Percentiles rank a stretch among this genome's conserved stretches.
Evolutionary conservation across 2,113 vertebrate genomes (phyloP).

Genomic region (Mionectes macconnelli): DNA sequence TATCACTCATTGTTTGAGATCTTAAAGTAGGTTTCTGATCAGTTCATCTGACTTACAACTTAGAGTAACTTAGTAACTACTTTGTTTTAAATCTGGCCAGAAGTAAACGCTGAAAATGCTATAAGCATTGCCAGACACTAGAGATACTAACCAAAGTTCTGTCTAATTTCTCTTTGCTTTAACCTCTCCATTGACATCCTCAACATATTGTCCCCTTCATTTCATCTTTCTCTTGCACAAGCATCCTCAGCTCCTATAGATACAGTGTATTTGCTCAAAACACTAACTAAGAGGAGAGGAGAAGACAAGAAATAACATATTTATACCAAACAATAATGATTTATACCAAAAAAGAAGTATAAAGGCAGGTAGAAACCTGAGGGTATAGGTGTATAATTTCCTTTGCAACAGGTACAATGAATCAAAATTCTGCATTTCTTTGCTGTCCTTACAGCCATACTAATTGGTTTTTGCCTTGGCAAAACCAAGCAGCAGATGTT

Average conservation of each 20-base stretch:
- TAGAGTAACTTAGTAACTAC: background rate
- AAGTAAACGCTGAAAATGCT: background rate
- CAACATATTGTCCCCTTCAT: background rate
- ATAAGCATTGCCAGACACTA: background rate
- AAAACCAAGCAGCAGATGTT: background rate
- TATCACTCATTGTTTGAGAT: background rate
- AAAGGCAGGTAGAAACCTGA: background rate
- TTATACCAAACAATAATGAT: background rate
- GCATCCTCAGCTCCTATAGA: background rate
- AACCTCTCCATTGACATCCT: background rate
- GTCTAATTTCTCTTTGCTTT: background rate
- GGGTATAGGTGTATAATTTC: background rate
- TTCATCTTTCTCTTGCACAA: background rate
- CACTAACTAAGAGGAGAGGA: background rate
- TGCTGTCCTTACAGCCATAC: background rate
- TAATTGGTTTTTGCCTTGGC: background rate
- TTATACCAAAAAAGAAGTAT: background rate
- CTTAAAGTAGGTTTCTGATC: background rate
- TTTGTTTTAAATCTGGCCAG: background rate
- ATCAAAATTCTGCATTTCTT: background rate
- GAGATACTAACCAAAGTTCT: background rate
- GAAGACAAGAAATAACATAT: background rate
- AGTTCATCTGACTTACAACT: background rate
- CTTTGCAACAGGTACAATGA: background rate
- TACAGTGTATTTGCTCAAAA: background rate